Evolutionary conservation across 1,140 invertebrate genomes (phyloP).

Genomic region (Drosophila kurseongensis): DNA sequence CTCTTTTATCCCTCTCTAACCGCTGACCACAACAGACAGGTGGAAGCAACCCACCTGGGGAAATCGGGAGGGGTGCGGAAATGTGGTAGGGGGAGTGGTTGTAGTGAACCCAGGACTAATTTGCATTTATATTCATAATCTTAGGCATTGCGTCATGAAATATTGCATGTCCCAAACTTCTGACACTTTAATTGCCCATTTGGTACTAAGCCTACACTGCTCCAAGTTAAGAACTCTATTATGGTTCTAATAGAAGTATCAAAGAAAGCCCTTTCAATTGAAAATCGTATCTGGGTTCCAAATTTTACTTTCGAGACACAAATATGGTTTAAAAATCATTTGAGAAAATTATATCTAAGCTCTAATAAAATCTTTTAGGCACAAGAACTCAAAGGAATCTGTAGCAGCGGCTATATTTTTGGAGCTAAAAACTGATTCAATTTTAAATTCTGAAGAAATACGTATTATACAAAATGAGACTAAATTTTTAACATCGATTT

Average conservation of each 20-base stretch:
- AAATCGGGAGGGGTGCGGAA: conserved; percentile 12
- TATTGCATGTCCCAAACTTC: conserved; percentile 79
- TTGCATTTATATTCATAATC: conserved; percentile 84
- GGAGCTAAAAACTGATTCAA: no score
- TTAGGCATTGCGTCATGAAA: conserved; percentile 80
- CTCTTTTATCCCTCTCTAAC: not conserved
- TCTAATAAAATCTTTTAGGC: no score
- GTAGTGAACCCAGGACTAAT: conserved; percentile 58
- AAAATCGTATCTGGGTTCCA: not conserved
- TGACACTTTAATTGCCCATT: conserved; percentile 81
- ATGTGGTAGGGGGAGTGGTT: not conserved
- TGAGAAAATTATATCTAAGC: no score
- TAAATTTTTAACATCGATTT: no score
- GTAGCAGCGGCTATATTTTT: no score
- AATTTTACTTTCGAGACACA: no score
- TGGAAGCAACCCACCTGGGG: conserved; percentile 25
- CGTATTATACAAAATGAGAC: no score
- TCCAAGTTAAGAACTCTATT: not conserved
- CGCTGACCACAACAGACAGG: conserved; percentile 63
- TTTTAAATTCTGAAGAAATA: no score
- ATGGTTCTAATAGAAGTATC: no score
- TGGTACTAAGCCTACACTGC: conserved; percentile 41
- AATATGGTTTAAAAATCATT: no score
- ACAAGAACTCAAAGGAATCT: no score
- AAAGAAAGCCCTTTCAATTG: not conserved